phyloP scores from a whole-genome alignment of 1,140 invertebrate genomes.

The Hycleus phaleratus region DNA sequence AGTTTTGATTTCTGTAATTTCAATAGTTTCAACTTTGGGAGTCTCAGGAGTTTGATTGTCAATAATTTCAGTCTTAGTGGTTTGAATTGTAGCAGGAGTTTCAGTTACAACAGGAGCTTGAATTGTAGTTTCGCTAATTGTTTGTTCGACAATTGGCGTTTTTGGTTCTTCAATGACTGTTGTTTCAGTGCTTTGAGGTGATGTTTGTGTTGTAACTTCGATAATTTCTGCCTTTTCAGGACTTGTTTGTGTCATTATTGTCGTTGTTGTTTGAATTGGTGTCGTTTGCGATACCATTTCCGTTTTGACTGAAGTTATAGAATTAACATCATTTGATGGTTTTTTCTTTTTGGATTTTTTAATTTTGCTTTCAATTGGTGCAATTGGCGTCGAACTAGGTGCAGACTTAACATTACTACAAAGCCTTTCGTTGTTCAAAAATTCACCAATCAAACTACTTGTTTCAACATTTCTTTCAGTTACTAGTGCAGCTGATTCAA shows the following conservation, averaged over 20 bases:
- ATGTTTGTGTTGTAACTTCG: slow-evolving; percentile 5
- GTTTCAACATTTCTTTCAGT: not conserved
- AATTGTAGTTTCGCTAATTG: too few species aligned
- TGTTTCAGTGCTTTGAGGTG: slow-evolving; percentile 20
- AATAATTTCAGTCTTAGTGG: not conserved
- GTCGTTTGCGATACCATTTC: not conserved
- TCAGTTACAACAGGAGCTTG: too few species aligned
- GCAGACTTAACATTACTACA: slow-evolving; percentile 29
- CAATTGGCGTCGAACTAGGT: slow-evolving; percentile 25
- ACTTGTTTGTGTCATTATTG: not conserved
- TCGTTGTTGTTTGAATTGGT: not conserved
- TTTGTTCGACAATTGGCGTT: too few species aligned
- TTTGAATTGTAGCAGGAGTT: slow-evolving; percentile 3
- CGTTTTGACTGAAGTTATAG: not conserved
- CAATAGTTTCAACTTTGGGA: not conserved
- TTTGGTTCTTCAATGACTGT: too few species aligned
- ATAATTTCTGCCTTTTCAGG: slow-evolving; percentile 5
- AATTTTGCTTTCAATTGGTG: slow-evolving; percentile 22
- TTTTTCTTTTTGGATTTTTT: slow-evolving; percentile 2
- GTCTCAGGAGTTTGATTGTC: not conserved
- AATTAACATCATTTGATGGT: not conserved
- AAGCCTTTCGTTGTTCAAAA: slow-evolving; percentile 27
- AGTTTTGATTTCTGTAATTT: not conserved
- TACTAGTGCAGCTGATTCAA: not conserved
- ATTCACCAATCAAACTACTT: slow-evolving; percentile 13